Conservation (phyloP, 2,113 vertebrate species). For the Camarhynchus parvulus region DNA sequence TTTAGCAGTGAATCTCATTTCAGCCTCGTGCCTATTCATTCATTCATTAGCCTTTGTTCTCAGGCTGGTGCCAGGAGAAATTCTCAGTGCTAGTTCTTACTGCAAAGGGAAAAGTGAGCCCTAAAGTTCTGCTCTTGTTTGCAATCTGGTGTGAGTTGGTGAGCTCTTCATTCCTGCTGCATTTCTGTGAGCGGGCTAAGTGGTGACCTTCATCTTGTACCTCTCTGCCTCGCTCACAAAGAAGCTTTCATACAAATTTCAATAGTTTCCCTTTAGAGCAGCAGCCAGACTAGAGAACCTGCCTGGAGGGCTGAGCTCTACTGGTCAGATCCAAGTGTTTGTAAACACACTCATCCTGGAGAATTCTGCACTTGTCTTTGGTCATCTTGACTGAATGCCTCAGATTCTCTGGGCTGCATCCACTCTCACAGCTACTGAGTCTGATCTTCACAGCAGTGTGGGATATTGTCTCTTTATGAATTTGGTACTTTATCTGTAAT, state of each 20-base stretch:
- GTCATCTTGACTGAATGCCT: background rate
- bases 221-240: background rate
- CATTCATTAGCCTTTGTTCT: conserved; percentile 16
- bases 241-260: conserved; percentile 29
- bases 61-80: background rate
- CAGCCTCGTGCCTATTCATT: background rate
- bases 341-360: background rate
- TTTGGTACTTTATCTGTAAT: background rate
- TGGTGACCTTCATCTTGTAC: conserved; percentile 12
- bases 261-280: background rate
- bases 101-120: background rate
- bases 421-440: background rate
- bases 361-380: background rate
- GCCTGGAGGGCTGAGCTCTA: background rate
- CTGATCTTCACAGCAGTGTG: background rate
- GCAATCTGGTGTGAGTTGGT: background rate
- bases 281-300: background rate
- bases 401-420: background rate
- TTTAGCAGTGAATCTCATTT: background rate
- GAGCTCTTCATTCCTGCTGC: background rate
- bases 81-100: background rate
- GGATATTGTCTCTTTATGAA: background rate
- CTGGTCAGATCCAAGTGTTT: background rate
- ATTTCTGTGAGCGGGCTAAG: background rate
- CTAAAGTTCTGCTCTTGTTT: background rate